Conservation (phyloP, 2,888 invertebrate species). For the Dynastes grantii region DNA sequence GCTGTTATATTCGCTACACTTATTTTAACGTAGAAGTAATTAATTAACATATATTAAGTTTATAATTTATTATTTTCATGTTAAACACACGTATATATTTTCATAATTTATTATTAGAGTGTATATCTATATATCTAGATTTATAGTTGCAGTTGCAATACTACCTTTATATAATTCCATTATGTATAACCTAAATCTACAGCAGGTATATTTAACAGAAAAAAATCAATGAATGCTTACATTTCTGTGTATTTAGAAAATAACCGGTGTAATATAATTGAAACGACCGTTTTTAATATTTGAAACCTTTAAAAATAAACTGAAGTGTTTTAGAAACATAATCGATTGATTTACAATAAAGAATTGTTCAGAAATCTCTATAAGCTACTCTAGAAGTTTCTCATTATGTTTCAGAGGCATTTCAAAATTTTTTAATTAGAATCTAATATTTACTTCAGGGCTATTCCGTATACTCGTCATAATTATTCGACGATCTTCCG, state of each 20-base stretch:
- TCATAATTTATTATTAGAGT: slow-evolving; percentile 20
- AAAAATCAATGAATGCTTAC: background rate
- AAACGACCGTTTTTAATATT: background rate
- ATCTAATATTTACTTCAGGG: too few species aligned
- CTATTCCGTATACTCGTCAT: too few species aligned
- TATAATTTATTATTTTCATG: slow-evolving; percentile 30
- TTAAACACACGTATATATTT: slow-evolving; percentile 5
- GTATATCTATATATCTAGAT: slow-evolving; percentile 49
- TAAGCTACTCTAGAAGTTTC: too few species aligned
- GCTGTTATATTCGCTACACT: background rate
- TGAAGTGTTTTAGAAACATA: too few species aligned
- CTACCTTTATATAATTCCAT: slow-evolving; percentile 2
- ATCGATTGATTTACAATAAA: too few species aligned
- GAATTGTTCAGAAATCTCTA: too few species aligned
- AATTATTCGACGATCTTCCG: too few species aligned
- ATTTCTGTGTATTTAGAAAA: too few species aligned
- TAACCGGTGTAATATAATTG: too few species aligned
- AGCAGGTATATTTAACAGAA: background rate
- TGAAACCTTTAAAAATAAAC: background rate
- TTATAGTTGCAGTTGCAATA: slow-evolving; percentile 1
- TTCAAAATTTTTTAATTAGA: too few species aligned
- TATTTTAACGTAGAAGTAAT: slow-evolving; percentile 16
- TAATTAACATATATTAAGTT: slow-evolving; percentile 29
- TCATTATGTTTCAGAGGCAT: too few species aligned
- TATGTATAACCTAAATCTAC: slow-evolving; percentile 10